Conservation (phyloP, 2,888 invertebrate genomes). For the Drosophila falleni region DNA sequence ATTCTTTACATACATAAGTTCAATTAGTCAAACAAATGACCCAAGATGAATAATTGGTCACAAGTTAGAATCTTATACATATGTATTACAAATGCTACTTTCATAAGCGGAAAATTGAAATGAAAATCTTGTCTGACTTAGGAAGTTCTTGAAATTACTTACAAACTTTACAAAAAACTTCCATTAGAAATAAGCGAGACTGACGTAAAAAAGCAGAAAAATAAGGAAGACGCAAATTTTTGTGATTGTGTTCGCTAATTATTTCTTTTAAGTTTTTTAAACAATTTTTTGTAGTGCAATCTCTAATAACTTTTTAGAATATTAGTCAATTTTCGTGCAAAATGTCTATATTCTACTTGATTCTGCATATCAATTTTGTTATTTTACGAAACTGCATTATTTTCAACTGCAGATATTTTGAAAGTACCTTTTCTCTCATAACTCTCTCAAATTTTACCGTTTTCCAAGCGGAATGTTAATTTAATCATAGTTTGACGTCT, state of each 20-base stretch:
- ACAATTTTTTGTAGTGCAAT: neutral
- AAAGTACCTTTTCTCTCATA: no score
- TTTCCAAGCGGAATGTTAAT: no score
- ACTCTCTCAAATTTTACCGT: no score
- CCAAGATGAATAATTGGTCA: constrained; percentile 49
- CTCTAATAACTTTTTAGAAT: neutral
- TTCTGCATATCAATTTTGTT: no score
- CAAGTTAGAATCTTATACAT: constrained; percentile 51
- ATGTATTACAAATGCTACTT: constrained; percentile 45
- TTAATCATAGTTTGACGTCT: no score
- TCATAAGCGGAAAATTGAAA: constrained; percentile 52
- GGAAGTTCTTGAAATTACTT: constrained; percentile 47
- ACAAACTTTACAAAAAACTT: constrained; percentile 1
- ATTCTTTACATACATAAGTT: neutral
- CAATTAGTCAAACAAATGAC: constrained; percentile 30
- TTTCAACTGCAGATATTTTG: no score
- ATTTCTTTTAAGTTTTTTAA: no score
- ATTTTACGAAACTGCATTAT: no score
- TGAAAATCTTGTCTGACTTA: constrained; percentile 24
- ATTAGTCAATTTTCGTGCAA: no score
- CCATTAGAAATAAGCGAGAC: constrained; percentile 47
- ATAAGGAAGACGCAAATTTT: neutral
- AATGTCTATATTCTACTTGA: no score
- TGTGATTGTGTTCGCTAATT: neutral
- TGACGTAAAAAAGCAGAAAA: constrained; percentile 1